phyloP scores from a whole-genome alignment of 2,888 invertebrate genomes.

The Mycalesis mineus region DNA sequence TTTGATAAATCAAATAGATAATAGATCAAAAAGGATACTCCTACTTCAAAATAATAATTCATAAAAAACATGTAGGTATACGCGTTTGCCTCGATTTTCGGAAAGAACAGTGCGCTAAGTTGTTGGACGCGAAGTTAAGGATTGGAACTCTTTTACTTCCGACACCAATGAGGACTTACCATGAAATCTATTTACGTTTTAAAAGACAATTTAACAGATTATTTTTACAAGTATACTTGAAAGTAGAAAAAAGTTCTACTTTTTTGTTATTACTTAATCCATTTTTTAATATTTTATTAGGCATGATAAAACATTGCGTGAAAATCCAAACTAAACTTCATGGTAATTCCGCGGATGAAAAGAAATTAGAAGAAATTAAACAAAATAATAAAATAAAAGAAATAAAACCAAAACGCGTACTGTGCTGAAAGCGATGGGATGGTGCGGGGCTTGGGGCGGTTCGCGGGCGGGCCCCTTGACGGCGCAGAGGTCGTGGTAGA shows the following conservation, averaged over 20 bases:
- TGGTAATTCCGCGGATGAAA: neutral
- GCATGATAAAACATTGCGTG: too few relatives aligned
- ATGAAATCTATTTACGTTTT: neutral
- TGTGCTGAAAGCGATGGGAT: slow-evolving; percentile 68
- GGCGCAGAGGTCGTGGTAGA: slow-evolving; percentile 95
- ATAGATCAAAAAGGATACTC: too few relatives aligned
- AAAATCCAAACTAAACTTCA: neutral
- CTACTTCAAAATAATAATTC: too few relatives aligned
- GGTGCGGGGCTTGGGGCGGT: slow-evolving; percentile 59
- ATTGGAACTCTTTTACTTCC: too few relatives aligned
- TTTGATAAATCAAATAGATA: too few relatives aligned
- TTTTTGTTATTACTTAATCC: too few relatives aligned
- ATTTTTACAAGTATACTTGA: too few relatives aligned
- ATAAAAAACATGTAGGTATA: neutral
- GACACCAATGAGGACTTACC: neutral
- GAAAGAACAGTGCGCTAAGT: too few relatives aligned
- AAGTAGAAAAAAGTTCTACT: too few relatives aligned
- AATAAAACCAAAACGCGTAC: slow-evolving; percentile 56
- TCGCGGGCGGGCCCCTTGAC: slow-evolving; percentile 78
- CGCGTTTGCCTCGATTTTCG: neutral
- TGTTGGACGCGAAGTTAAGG: too few relatives aligned
- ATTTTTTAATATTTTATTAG: too few relatives aligned
- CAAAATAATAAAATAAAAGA: slow-evolving; percentile 22
- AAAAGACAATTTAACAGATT: too few relatives aligned
- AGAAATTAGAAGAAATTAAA: slow-evolving; percentile 17